Conservation (phyloP, 2,888 invertebrate genomes). For the Megaustenia siamemsis region DNA sequence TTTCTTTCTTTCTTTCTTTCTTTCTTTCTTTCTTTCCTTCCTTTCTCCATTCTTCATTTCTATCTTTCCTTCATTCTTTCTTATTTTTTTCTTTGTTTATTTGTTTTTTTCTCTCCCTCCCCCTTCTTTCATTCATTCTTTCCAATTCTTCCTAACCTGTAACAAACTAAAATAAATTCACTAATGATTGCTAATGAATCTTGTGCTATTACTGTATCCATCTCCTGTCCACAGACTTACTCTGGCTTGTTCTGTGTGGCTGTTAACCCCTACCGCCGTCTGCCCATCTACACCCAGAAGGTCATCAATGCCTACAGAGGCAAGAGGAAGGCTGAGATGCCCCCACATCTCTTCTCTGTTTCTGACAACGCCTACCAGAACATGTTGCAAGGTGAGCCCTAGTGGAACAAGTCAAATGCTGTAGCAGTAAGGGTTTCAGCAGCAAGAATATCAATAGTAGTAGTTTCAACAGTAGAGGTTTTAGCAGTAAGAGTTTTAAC, state of each 20-base stretch:
- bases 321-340: slow-evolving; percentile 99
- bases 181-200: neutral
- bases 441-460: no score
- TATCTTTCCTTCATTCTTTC: no score
- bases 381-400: slow-evolving; percentile 83
- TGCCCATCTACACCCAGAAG: slow-evolving; percentile 98
- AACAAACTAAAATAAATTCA: neutral
- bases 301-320: slow-evolving; percentile 99
- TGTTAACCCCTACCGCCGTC: slow-evolving; percentile 99
- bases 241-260: slow-evolving; percentile 99
- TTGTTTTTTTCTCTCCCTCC: no score
- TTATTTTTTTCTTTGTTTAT: no score
- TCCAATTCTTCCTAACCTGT: no score
- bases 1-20: slow-evolving; percentile 1
- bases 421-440: no score
- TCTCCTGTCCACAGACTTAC: slow-evolving; percentile 90
- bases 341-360: slow-evolving; percentile 99
- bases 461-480: no score
- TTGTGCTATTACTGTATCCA: neutral
- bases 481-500: no score
- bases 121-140: neutral
- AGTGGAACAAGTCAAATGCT: no score
- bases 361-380: slow-evolving; percentile 99
- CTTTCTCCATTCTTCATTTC: no score
- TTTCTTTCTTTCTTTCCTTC: slow-evolving; percentile 9